These are phyloP conservation scores for Esox niger DNA, from an alignment of 2,113 vertebrate genomes.

Conservation along the genomic window DNA sequence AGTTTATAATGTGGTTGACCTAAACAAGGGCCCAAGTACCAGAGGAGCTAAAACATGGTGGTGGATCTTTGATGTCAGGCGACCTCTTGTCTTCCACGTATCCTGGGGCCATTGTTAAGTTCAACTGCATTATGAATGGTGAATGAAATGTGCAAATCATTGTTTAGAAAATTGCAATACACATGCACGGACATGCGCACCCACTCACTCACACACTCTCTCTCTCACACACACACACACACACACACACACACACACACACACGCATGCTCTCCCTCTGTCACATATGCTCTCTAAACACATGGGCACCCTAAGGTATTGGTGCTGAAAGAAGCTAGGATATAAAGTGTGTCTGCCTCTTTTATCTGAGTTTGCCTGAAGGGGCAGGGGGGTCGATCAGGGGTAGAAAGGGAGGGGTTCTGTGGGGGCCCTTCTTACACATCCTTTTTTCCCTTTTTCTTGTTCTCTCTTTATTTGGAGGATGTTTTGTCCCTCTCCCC, in stretches of 20 bases:
- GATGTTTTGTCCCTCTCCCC: slow-evolving; percentile 69
- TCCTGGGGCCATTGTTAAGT: too few species aligned
- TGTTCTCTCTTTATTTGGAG: slow-evolving; percentile 77
- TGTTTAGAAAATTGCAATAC: too few species aligned
- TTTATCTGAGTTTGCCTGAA: slow-evolving; percentile 66
- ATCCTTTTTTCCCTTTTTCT: slow-evolving; percentile 75
- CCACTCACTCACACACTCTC: slow-evolving; percentile 22
- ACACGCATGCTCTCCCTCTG: slow-evolving; percentile 26
- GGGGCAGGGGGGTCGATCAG: slow-evolving; percentile 51
- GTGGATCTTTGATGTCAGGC: too few species aligned
- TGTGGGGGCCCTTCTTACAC: slow-evolving; percentile 69
- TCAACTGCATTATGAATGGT: too few species aligned
- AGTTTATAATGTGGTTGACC: too few species aligned
- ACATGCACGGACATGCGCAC: slow-evolving; percentile 22
- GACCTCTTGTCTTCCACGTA: too few species aligned
- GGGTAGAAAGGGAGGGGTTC: slow-evolving; percentile 49
- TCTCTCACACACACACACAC: slow-evolving; percentile 40
- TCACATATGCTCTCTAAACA: slow-evolving; percentile 31
- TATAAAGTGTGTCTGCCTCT: slow-evolving; percentile 68
- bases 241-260: slow-evolving; percentile 20
- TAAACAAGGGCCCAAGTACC: too few species aligned
- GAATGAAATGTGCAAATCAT: too few species aligned
- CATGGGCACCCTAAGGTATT: slow-evolving; percentile 57
- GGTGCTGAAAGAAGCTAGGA: slow-evolving; percentile 61
- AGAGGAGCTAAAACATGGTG: too few species aligned